Evolutionary conservation across 2,113 vertebrate genomes (phyloP), one percentile per base, ranked within the genome.

Genomic region (Zosterops japonicus): DNA sequence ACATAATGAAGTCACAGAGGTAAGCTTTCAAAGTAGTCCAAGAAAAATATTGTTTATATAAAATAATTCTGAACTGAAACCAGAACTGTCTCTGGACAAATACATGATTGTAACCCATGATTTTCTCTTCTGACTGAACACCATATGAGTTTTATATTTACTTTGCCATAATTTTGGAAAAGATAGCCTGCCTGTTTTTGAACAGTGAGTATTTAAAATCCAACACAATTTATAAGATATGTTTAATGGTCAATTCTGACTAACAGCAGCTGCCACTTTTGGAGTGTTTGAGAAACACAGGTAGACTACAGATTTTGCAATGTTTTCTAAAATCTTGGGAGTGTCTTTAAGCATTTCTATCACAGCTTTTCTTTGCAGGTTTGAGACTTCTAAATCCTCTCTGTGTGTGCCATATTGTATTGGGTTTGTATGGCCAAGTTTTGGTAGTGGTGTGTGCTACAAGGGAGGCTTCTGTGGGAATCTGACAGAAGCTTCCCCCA

Each of bases 21-120:
- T 94, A 86, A 85, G 56, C 91, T 97, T 98, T 97, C 77, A 96
- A 94, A 96, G 23, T 74, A 78, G 50, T 95, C 96, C 97, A 98
- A 98, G 83, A 92, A 92, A 96, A 97, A 92, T 77, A 91, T 74
- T 86, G 89, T 71, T 68, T 96, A 80, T 74, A 95, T 91, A 95
- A 97, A 95, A 79, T 93, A 91, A 95, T 92, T 97, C 83, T 94
- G 82, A 93, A 92, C 68, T 0, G 1, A 67, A 90, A 78, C 44
- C 47, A 96, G 90, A 87, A 86, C 64, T 4, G 2, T 82, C 83
- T 78, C 33, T 90, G 17, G 14, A 52, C 44, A 83, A 76, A 83
- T 57, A 27, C 22, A 9, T 85, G 82, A 56, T 60, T 65, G 60
- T 85, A 91, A 90, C 65, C 28, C 15, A 59, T 79, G 64, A 42